Base-by-base conservation (phyloP, 2,797 vertebrate genomes). In the Platyrinchus mystaceus region DNA sequence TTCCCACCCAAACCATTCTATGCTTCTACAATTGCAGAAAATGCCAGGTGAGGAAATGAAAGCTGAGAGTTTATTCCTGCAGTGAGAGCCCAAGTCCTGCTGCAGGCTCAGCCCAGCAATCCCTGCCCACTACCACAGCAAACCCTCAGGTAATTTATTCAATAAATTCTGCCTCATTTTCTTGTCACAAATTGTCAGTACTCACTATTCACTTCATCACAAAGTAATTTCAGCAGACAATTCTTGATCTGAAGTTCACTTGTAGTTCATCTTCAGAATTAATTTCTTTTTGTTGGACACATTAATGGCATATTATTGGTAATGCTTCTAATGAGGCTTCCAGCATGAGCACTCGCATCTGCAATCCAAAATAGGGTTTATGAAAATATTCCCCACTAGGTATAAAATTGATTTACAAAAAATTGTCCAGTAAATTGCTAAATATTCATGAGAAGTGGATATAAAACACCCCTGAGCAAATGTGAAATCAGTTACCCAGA, bases 281-380 rank as follows among this genome's bases (percentile, higher is more conserved):
- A 93, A 95, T 95, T 95, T 80, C 71, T 87, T 94, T 95, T 77
- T 89, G 75, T 91, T 80, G 85, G 92, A 87, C 52, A 70, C 68
- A 60, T 91, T 94, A 93, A 95, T 83, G 82, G 76, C 41, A 32
- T 63, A 37, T 91, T 90, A 64, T 76, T 91, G 90, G 82, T 89
- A 94, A 91, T 80, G 77, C 79, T 91, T 56, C 79, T 95, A 91
- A 95, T 63, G 76, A 90, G 85, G 76, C 76, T 89, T 93, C 90
- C 82, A 94, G 79, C 89, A 60, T 28, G 84, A 89, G 56, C 66
- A 70, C 70, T 92, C 34, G 62, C 78, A 66, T 87, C 90, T 76
- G 68, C 79, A 85, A 39, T 85, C 83, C 15, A 49, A 44, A 93
- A 93, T 3, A 22, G 55, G 52, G 20, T 80, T 67, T 76, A 47